Conservation (phyloP, 2,113 vertebrate species). For the Podarcis raffonei region DNA sequence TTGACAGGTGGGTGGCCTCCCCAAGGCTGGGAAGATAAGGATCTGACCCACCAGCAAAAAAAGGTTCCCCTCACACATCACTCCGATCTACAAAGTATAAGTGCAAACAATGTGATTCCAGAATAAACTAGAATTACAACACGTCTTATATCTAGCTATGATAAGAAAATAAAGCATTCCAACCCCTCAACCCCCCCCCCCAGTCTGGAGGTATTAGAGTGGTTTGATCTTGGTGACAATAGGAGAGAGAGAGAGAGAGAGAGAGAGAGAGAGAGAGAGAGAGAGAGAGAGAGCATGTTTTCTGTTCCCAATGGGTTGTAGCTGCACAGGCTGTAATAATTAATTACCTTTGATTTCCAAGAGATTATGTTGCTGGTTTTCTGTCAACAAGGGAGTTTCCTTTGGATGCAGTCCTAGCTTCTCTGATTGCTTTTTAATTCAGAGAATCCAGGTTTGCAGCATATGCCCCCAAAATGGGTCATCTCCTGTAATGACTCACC, state of each 20-base stretch:
- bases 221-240: constrained; percentile 18
- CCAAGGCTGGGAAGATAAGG: too few relatives aligned
- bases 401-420: constrained; percentile 18
- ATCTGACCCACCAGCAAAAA: too few relatives aligned
- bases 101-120: constrained; percentile 27
- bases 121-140: constrained; percentile 47
- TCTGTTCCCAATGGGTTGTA: constrained; percentile 18
- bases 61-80: background rate
- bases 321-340: constrained; percentile 47
- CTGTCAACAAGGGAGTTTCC: constrained; percentile 49
- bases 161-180: constrained; percentile 50
- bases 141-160: constrained; percentile 36
- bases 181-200: constrained; percentile 12
- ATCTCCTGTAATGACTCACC: background rate
- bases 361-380: constrained; percentile 51
- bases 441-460: background rate
- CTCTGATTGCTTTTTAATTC: constrained; percentile 37
- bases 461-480: constrained; percentile 31
- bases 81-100: constrained; percentile 36
- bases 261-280: background rate
- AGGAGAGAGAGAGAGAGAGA: background rate
- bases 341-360: constrained; percentile 56
- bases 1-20: too few relatives aligned
- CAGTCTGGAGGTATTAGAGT: constrained; percentile 47
- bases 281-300: constrained; percentile 6